Base-by-base conservation (phyloP, 2,113 vertebrate species). In the Tetrax tetrax region DNA sequence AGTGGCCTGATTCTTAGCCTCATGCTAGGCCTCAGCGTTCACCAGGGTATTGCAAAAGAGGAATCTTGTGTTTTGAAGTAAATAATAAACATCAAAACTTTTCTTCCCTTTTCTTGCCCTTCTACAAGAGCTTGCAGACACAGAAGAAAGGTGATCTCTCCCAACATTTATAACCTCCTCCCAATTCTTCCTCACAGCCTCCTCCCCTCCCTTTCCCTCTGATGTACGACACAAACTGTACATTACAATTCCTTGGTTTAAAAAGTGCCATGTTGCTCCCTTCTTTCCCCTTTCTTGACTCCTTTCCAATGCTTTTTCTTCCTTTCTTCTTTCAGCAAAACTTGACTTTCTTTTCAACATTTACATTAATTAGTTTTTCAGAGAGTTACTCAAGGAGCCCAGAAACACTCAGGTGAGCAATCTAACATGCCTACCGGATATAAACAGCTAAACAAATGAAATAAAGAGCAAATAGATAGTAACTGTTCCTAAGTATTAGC, bases 121-220 rank as follows among this genome's bases (percentile, higher is more conserved):
- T 38, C 12, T 31, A n/a, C 14, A 28, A 21, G 23, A 71, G 7
- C 31, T 24, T 31, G 14, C 35, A 66, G 41, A 38, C 22, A 31
- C 17, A 27, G 33, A 80, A 84, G 14, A 41, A 48, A 25, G 12
- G 19, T 1, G 2, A 5, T 18, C 5, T 8, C 16, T 57, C 33
- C n/a, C 41, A 17, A 28, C 11, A 60, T 27, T n/a, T 37, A 33
- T 48, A 24, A 60, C 11, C 35, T 18, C 21, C 33, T 47, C 24
- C 2, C 0, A 0, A 14, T 8, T 35, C 6, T 22, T 68, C 12
- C 24, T 66, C 7, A 22, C 2, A 9, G 38, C 6, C 2, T 14
- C 21, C 24, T 14, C 10, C 7, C 33, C 29, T 17, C 33, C 5
- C 33, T 47, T 57, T 14, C 14, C 6, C 33, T 63, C 50, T 5